Percentiles rank a stretch among this genome's conserved stretches.
phyloP scores from a whole-genome alignment of 2,113 vertebrate species.

The Gymnocephalus cernua region DNA sequence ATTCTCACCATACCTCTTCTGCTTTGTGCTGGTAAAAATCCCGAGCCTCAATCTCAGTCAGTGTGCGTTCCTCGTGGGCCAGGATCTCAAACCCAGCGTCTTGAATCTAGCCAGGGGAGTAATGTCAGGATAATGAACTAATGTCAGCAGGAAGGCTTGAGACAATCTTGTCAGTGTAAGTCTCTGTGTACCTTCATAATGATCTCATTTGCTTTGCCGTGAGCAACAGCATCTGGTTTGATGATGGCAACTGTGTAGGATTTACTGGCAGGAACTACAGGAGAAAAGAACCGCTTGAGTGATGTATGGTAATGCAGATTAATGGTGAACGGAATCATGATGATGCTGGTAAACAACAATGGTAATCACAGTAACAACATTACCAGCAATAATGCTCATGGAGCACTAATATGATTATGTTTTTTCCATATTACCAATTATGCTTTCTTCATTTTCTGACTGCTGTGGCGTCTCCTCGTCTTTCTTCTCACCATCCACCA shows the following conservation, averaged over 20 bases:
- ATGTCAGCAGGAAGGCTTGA: constrained; percentile 49
- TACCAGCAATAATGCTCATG: background rate
- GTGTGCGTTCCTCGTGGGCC: constrained; percentile 83
- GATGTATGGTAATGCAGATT: constrained; percentile 21
- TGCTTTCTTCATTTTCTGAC: constrained; percentile 73
- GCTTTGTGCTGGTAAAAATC: constrained; percentile 87
- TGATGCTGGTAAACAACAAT: background rate
- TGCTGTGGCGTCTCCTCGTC: constrained; percentile 61
- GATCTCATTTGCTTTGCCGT: constrained; percentile 89
- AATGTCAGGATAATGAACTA: constrained; percentile 34
- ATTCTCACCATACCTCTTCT: constrained; percentile 80
- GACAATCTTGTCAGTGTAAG: constrained; percentile 32
- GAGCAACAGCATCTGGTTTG: constrained; percentile 90
- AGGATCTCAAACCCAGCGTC: constrained; percentile 91
- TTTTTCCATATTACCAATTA: constrained; percentile 75
- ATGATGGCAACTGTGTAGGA: constrained; percentile 89
- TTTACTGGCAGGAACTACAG: constrained; percentile 82
- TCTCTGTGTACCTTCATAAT: constrained; percentile 88
- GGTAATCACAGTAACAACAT: constrained; percentile 3
- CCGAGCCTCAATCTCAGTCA: constrained; percentile 84
- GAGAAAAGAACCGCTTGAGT: constrained; percentile 32
- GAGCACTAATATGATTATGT: background rate
- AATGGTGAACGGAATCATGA: constrained; percentile 6
- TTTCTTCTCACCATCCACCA: constrained; percentile 71
- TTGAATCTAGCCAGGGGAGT: constrained; percentile 83